Evolutionary conservation across 2,888 invertebrate genomes (phyloP), one percentile per base, ranked within the genome.

Genomic region (Pemphredon lugubris): DNA sequence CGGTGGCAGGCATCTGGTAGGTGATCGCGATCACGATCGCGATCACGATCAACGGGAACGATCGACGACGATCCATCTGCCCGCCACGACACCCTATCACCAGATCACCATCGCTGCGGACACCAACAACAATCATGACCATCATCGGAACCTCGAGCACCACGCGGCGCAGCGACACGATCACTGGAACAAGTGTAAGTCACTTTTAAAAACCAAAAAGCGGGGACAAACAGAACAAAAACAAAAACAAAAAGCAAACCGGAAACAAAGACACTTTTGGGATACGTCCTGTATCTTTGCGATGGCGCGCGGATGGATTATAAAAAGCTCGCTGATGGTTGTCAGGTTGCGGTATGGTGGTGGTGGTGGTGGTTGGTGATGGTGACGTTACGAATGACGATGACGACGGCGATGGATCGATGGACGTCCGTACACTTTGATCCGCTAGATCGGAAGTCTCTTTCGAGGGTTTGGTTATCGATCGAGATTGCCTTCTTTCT

Each of bases 131-230:
- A 88, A 88, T 74, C 85, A 87, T 79, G 87, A 88, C 73, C 88
- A 88, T 74, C 88, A 88, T 77, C 84, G 87, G 75, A 85, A 88
- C 75, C 84, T 88, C 81, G 87, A 87, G 60, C 85, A 84, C 58
- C 81, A 82, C 61, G 75, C 80, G 57, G 57, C 75, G 39, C 86
- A 85, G 53, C 82, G 79, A 21, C 85, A 84, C 77, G 87, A 88
- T 75, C 86, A 86, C 59, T 86, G 87, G 87, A 86, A 76, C 77
- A 88, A 88, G 88, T 88, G 88, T 88, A 88, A 88, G 88, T 88
- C 79, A 53, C 23, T 45, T 30, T 57, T n/a, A n/a, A 55, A 57
- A 66, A 63, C 20, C 44, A 68, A 59, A 58, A 40, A 44, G n/a
- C n/a, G n/a, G n/a, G n/a, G n/a, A n/a, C n/a, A n/a, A 39, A 61